Conservation (phyloP, 30 jellyfish, hydroid and myxozoan genomes). For the Mastigias papua region DNA sequence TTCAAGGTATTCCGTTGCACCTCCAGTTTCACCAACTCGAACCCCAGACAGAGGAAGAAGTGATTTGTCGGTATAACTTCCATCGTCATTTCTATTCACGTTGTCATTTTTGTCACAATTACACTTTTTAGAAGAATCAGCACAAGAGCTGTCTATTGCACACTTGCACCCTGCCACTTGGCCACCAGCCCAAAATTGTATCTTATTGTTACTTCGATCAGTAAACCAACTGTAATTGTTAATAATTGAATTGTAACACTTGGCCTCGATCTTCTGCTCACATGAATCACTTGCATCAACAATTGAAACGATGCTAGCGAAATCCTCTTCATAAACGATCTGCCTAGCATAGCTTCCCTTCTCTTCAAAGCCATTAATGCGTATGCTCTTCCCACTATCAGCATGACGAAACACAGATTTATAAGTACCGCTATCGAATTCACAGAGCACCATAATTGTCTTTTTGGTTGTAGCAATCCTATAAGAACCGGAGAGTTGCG, state of each 20-base stretch:
- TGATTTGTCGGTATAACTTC: neutral
- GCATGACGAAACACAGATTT: slow-evolving; percentile 6
- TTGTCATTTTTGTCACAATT: slow-evolving; percentile 16
- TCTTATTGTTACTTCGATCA: slow-evolving; percentile 16
- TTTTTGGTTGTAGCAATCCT: slow-evolving; percentile 4
- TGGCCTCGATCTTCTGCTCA: slow-evolving; percentile 7
- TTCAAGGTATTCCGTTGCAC: neutral
- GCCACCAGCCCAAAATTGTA: slow-evolving; percentile 28
- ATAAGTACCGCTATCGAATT: neutral
- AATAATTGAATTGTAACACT: neutral
- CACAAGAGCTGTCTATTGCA: slow-evolving; percentile 1
- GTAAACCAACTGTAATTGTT: neutral
- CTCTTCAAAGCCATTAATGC: slow-evolving; percentile 5
- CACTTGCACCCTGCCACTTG: slow-evolving; percentile 13
- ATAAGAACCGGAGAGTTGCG: neutral
- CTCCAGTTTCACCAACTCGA: slow-evolving; percentile 41
- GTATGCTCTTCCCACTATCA: neutral
- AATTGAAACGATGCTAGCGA: slow-evolving; percentile 17
- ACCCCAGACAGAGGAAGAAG: slow-evolving; percentile 10
- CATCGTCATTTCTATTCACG: neutral
- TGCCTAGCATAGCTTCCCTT: neutral
- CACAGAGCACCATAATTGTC: slow-evolving; percentile 6
- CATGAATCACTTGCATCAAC: slow-evolving; percentile 29
- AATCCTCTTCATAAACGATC: slow-evolving; percentile 18
- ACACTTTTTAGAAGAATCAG: neutral